These are phyloP conservation scores for Pampus argenteus DNA, from an alignment of 2,797 vertebrate genomes.

Conservation along the genomic window DNA sequence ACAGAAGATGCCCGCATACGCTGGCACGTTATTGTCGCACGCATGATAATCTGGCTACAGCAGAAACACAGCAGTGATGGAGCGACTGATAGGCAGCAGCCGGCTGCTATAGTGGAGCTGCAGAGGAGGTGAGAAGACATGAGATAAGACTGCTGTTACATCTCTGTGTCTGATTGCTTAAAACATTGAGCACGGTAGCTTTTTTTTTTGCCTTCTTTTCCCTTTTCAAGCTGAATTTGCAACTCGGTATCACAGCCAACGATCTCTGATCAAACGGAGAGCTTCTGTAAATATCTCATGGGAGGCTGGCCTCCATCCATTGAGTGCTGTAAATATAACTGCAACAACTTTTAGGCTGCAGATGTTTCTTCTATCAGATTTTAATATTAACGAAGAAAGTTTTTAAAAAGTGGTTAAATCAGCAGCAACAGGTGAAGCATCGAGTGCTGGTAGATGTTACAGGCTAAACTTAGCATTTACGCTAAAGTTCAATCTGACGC, in stretches of 20 bases:
- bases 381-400: no score
- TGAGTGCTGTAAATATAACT: no score
- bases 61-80: slow-evolving; percentile 57
- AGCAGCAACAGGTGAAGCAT: no score
- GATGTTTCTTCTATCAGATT: no score
- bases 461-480: no score
- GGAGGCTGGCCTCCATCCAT: slow-evolving; percentile 6
- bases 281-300: neutral
- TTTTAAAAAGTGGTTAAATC: no score
- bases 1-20: slow-evolving; percentile 68
- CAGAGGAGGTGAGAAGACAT: slow-evolving; percentile 55
- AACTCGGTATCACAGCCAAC: slow-evolving; percentile 4
- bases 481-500: no score
- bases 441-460: no score
- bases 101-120: slow-evolving; percentile 36
- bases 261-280: slow-evolving; percentile 29
- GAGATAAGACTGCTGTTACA: slow-evolving; percentile 49
- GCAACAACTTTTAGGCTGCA: no score
- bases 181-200: slow-evolving; percentile 3
- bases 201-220: slow-evolving; percentile 4
- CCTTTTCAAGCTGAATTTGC: neutral
- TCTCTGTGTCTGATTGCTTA: slow-evolving; percentile 22
- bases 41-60: slow-evolving; percentile 61
- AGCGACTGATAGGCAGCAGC: slow-evolving; percentile 59
- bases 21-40: slow-evolving; percentile 76